phyloP scores from a whole-genome alignment of 2,888 invertebrate genomes.

The Globia sparganii region DNA sequence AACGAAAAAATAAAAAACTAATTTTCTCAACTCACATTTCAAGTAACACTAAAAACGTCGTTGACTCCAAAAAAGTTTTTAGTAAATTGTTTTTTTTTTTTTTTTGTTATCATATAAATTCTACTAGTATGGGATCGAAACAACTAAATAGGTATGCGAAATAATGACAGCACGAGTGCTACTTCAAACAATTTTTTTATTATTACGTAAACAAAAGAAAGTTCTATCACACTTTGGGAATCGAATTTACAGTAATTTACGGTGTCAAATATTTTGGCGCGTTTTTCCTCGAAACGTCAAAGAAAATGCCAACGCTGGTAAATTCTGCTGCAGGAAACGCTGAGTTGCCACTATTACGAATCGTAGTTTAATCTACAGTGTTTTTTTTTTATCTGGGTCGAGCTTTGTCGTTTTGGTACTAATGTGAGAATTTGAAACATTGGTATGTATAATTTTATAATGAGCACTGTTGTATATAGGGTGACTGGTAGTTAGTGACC shows the following conservation, averaged over 20 bases:
- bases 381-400: constrained; percentile 37
- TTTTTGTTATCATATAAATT: not conserved
- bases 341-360: constrained; percentile 16
- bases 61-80: not conserved
- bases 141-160: not conserved
- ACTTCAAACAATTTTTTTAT: constrained; percentile 32
- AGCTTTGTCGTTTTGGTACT: not conserved
- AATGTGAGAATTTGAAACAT: not conserved
- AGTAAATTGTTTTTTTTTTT: too few species aligned
- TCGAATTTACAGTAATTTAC: constrained; percentile 61
- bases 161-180: not conserved
- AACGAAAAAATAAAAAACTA: too few species aligned
- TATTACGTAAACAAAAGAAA: constrained; percentile 56
- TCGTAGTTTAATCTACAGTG: constrained; percentile 30
- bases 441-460: not conserved
- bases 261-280: constrained; percentile 62
- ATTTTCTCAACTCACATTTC: too few species aligned
- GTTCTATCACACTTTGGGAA: constrained; percentile 65
- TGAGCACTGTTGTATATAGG: not conserved
- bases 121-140: not conserved
- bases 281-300: constrained; percentile 53
- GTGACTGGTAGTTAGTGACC: too few species aligned
- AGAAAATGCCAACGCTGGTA: constrained; percentile 25
- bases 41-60: too few species aligned
- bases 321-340: constrained; percentile 25